A percentile compares a stretch with the other conserved stretches of the same genome.
Evolutionary conservation across 2,797 vertebrate genomes (phyloP).

Genomic region (Halcyon chelicuti): DNA sequence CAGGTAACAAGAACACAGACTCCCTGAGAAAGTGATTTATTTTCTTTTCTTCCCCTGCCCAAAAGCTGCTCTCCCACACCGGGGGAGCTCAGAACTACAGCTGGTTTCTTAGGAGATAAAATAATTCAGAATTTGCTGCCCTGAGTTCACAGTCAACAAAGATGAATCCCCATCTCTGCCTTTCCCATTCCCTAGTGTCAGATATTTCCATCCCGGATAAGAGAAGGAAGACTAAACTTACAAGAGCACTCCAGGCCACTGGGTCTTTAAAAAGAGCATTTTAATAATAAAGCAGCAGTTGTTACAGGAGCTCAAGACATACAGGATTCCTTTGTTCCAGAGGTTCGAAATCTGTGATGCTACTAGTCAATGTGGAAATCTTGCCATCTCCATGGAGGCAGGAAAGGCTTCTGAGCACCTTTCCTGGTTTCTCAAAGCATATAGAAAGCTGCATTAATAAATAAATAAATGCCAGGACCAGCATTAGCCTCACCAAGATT

Average conservation of each 20-base stretch:
- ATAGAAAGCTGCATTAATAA: background rate
- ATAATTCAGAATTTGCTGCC: background rate
- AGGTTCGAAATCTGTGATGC: background rate
- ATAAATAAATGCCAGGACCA: background rate
- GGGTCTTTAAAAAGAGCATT: background rate
- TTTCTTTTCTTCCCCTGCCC: background rate
- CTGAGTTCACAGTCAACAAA: background rate
- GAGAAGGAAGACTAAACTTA: background rate
- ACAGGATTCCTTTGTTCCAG: background rate
- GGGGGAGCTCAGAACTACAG: background rate
- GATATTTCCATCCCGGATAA: background rate
- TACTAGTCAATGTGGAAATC: background rate
- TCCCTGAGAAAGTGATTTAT: background rate
- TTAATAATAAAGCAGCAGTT: background rate
- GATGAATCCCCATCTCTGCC: background rate
- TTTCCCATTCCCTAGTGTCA: background rate
- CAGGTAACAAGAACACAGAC: background rate
- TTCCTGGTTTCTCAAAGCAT: background rate
- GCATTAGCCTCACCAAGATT: background rate
- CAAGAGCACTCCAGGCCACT: no score
- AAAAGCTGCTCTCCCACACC: background rate
- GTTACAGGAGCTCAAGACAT: fast-evolving
- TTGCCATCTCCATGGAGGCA: background rate
- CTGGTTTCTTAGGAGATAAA: background rate
- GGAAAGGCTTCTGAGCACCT: background rate